Base-by-base conservation (phyloP, 2,888 invertebrate genomes). In the Actias luna region DNA sequence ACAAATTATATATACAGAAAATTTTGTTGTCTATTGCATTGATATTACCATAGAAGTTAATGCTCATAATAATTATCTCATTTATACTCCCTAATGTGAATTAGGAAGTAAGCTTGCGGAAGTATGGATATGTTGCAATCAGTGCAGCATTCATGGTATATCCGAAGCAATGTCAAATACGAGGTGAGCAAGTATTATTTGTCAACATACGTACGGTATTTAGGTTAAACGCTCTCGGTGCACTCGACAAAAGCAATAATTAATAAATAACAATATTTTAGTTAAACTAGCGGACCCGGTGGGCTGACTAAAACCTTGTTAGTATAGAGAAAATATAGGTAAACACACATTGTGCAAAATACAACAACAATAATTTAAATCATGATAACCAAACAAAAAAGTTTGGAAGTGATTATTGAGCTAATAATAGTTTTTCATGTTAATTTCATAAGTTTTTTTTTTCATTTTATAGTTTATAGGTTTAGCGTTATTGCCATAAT, bases 111-210 rank as follows among this genome's bases (percentile, higher is more conserved):
- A 50, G 46, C 22, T 25, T 14, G 22, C 46, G 46, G 46, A 50
- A 50, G 46, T 50, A 50, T 25, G 46, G 46, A 50, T 50, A 50
- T 50, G 46, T 22, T 50, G 46, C 46, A 50, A 50, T 22, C 22
- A 25, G 10, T 50, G 46, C 46, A 50, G 25, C 25, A 22, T 46
- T 46, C 46, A 22, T 46, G 22, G 12, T 46, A 46, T 46, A 2
- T 2, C 12, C 22, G 46, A 22, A 50, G 22, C 46, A 50, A 50
- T 50, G 46, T 25, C 46, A 50, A 22, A 50, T 25, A 10, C 46
- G 25, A 50, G 46, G 46, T 25, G 46, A 50, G 12, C 25, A 12
- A 50, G 46, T 50, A 50, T 50, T 12, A 50, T 14, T 25, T 50
- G 46, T 50, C 46, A 50, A 50, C 25, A 25, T 50, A 50, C 25